Evolutionary conservation across 2,888 invertebrate genomes (phyloP).

Genomic region (Callyntrura sp.): DNA sequence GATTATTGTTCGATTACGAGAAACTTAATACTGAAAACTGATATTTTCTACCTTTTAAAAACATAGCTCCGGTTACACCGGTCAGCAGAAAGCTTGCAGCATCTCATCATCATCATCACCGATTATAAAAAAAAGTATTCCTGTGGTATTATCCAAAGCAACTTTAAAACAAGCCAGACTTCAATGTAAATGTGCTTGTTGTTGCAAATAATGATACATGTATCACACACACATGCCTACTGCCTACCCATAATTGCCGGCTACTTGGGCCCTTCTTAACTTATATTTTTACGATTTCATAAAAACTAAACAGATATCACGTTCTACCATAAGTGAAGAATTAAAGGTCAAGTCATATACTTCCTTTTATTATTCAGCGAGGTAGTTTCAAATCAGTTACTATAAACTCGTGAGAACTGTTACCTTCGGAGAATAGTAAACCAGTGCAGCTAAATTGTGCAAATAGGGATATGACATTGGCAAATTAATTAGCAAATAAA

Average conservation of each 20-base stretch:
- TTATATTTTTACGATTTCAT: conserved; percentile 22
- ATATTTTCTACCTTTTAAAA: not conserved
- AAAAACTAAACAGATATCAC: conserved; percentile 22
- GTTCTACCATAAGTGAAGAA: not conserved
- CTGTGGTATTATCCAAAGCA: not conserved
- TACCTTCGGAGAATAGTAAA: not conserved
- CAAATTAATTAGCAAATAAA: no score
- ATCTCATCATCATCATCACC: not conserved
- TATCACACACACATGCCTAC: not conserved
- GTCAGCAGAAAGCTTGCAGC: not conserved
- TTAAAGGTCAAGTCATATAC: conserved; percentile 47
- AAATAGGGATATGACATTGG: no score
- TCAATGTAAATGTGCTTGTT: not conserved
- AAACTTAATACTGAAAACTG: not conserved
- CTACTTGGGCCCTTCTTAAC: conserved; percentile 7
- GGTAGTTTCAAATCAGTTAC: no score
- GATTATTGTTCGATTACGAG: not conserved
- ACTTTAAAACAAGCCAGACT: not conserved
- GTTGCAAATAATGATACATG: not conserved
- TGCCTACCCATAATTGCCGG: conserved; percentile 2
- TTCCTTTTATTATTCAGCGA: not conserved
- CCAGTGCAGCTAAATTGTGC: no score
- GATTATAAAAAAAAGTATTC: no score
- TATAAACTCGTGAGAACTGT: not conserved
- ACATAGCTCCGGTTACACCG: not conserved